These are phyloP conservation scores for Zoroaster sp. DNA, from an alignment of 53 echinoderm and acorn worm species.

Conservation along the genomic window DNA sequence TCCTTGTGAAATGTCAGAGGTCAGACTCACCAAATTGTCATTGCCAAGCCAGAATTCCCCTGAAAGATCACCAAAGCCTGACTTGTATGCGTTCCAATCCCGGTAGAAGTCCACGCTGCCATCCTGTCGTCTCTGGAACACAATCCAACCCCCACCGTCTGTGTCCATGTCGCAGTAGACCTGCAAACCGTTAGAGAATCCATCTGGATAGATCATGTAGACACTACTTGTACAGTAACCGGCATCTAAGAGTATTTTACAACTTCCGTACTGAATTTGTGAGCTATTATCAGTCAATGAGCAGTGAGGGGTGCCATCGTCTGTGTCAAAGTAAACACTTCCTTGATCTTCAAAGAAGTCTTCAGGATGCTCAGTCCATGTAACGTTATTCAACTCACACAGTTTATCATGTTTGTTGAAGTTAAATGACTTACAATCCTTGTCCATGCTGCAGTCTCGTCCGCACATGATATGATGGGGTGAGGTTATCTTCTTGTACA, in stretches of 20 bases:
- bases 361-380: not conserved
- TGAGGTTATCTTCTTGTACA: not conserved
- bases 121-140: constrained; percentile 11
- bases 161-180: constrained; percentile 17
- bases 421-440: not conserved
- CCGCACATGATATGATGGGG: not conserved
- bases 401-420: not conserved
- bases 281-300: not conserved
- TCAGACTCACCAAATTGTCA: not conserved
- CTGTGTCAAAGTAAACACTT: not conserved
- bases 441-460: not conserved
- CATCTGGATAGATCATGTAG: not conserved
- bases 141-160: not conserved
- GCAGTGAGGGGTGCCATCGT: not conserved
- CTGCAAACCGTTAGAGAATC: not conserved
- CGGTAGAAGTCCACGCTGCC: constrained; percentile 28
- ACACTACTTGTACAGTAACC: not conserved
- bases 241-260: not conserved
- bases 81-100: not conserved
- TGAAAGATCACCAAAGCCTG: not conserved
- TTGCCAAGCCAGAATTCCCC: constrained; percentile 19
- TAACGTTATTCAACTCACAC: not conserved
- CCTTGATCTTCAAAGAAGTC: not conserved
- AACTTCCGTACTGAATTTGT: not conserved
- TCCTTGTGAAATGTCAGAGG: not conserved